Evolutionary conservation across 2,113 vertebrate species (phyloP), one percentile per base, ranked within the genome.

Genomic region (Hyaena hyaena): DNA sequence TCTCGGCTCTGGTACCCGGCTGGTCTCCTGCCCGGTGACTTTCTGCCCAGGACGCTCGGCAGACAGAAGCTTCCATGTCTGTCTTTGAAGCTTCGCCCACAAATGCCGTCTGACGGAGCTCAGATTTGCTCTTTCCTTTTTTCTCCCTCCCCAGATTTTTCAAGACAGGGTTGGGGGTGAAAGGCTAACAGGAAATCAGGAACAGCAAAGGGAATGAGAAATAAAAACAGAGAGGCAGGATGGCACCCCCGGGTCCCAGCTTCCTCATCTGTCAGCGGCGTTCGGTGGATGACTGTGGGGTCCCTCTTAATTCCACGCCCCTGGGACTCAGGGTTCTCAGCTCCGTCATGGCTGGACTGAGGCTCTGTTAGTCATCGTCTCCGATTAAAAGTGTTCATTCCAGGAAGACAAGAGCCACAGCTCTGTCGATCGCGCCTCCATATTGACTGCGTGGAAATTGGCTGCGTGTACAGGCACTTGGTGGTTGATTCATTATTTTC

Each of bases 401-500:
- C 33, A n/a, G 66, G 48, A 43, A 1, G 17, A 9, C 14, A 21
- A 35, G n/a, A 39, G 39, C 79, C 0, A 6, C 1, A 0, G 28
- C 35, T 53, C 23, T 14, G 19, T 79, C 88, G 0, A 1, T 9
- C 4, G 2, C 0, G 8, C 19, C 7, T 86, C 71, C 16, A 0
- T 31, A 33, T 15, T 0, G 28, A 76, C 31, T 0, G 35, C 28
- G 66, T 79, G 50, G 91, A 92, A 83, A 50, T 28, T 76, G 85
- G 84, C 96, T 87, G 73, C 28, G 74, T n/a, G 53, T 50, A 26
- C 1, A 10, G 69, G 74, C 77, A 1, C 24, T 90, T 95, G 92
- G 58, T 12, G 4, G 35, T 33, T 66, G 93, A 74, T 93, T 74
- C 63, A 69, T 94, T 92, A 48, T 93, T 90, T 90, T 84, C 88